A percentile compares a stretch with the other conserved stretches of the same genome.
Evolutionary conservation across 2,113 vertebrate genomes (phyloP).

Genomic region (Psilopogon haemacephalus): DNA sequence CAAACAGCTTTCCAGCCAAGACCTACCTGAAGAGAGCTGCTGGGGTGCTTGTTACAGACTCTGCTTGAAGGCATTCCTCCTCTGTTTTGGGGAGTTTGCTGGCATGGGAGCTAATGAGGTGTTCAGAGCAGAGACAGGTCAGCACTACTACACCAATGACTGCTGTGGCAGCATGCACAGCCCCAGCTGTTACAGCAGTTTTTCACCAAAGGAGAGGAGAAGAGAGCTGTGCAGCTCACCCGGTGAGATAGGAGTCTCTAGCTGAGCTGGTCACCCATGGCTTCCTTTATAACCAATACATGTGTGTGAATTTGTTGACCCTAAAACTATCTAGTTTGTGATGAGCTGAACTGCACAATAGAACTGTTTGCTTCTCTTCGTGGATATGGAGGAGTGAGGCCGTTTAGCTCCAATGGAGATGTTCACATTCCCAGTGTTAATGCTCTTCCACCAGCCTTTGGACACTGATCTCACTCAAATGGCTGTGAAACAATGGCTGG

Average conservation of each 20-base stretch:
- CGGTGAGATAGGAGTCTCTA: fast-evolving
- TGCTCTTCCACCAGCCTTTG: neutral
- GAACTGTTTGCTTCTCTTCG: neutral
- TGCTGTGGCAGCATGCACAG: fast-evolving
- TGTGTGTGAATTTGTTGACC: neutral
- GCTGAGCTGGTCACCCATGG: neutral
- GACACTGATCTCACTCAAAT: neutral
- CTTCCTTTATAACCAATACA: neutral
- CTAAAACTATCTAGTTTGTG: neutral
- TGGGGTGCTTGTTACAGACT: neutral
- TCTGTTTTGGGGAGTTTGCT: neutral
- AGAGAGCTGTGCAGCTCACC: neutral
- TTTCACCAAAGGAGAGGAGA: neutral
- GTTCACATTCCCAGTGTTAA: neutral
- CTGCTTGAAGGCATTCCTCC: neutral
- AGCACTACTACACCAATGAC: fast-evolving
- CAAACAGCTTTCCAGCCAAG: neutral
- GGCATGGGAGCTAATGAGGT: neutral
- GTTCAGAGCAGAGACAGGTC: neutral
- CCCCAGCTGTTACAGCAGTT: fast-evolving
- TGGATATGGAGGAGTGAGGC: neutral
- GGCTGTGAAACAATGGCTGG: neutral
- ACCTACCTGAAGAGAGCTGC: neutral
- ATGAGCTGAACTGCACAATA: neutral
- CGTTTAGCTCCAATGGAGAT: neutral